Conservation (phyloP, 2,797 vertebrate species). For the Leptatherina wallacei region DNA sequence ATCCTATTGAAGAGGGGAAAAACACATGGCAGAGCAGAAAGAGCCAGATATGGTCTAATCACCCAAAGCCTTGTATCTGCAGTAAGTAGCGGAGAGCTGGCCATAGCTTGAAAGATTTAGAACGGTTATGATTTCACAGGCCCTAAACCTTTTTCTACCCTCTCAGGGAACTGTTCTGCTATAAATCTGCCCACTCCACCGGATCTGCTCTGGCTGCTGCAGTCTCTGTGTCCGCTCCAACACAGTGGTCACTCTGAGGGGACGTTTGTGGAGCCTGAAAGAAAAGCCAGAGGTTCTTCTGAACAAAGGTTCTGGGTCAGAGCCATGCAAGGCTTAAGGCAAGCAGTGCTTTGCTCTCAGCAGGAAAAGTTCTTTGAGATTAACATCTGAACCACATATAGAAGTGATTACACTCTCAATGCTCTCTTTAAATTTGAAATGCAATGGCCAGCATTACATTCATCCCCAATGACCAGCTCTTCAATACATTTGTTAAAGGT, state of each 20-base stretch:
- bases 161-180: slow-evolving; percentile 42
- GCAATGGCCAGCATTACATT: slow-evolving; percentile 16
- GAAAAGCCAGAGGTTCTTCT: slow-evolving; percentile 55
- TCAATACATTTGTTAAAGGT: slow-evolving; percentile 9
- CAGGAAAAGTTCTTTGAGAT: slow-evolving; percentile 60
- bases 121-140: slow-evolving; percentile 71
- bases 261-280: slow-evolving; percentile 47
- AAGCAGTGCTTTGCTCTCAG: slow-evolving; percentile 65
- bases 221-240: slow-evolving; percentile 41
- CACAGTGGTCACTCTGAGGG: slow-evolving; percentile 51
- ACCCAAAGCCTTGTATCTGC: slow-evolving; percentile 71
- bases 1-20: slow-evolving; percentile 64
- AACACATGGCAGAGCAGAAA: slow-evolving; percentile 54
- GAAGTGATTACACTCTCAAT: slow-evolving; percentile 36
- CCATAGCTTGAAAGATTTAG: slow-evolving; percentile 68
- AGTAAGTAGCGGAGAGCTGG: slow-evolving; percentile 64
- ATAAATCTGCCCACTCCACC: slow-evolving; percentile 47
- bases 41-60: slow-evolving; percentile 69
- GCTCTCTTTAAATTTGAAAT: slow-evolving; percentile 22
- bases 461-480: slow-evolving; percentile 3
- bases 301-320: slow-evolving; percentile 64
- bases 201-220: slow-evolving; percentile 34
- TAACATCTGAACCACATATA: slow-evolving; percentile 60
- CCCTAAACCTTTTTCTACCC: slow-evolving; percentile 55
- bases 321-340: slow-evolving; percentile 48